phyloP scores from a whole-genome alignment of 2,113 vertebrate species.

The Prinia subflava region DNA sequence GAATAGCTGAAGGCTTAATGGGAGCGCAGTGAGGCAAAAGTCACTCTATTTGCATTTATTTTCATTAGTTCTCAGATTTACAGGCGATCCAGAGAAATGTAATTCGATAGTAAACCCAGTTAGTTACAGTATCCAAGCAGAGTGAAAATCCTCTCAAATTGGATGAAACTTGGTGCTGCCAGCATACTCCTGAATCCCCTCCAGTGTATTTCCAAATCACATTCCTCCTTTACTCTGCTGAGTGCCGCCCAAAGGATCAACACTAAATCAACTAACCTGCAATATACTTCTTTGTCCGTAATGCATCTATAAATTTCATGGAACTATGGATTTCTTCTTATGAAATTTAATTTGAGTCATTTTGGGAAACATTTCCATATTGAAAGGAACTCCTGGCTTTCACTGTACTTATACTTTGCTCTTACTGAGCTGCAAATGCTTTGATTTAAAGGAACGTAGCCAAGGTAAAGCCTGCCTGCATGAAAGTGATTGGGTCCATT shows the following conservation, averaged over 20 bases:
- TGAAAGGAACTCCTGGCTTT: conserved; percentile 31
- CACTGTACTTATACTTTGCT: not conserved
- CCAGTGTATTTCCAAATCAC: conserved; percentile 28
- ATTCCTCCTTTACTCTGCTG: conserved; percentile 15
- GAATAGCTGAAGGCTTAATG: conserved; percentile 12
- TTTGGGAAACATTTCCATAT: conserved; percentile 1
- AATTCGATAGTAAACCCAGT: conserved; percentile 8
- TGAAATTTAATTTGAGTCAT: conserved; percentile 36
- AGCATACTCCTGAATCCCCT: conserved; percentile 16
- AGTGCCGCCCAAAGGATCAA: conserved; percentile 19
- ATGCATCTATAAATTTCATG: not conserved
- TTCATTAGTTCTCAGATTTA: conserved; percentile 28
- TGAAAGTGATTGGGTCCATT: not conserved
- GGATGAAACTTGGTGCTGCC: conserved; percentile 29
- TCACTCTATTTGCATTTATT: conserved; percentile 5
- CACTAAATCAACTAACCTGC: conserved; percentile 36
- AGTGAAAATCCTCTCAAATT: conserved; percentile 46
- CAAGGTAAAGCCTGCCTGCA: conserved; percentile 1
- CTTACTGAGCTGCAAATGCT: not conserved
- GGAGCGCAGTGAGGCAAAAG: not conserved
- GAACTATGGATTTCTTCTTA: conserved; percentile 24
- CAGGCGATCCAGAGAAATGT: not conserved
- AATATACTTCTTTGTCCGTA: not conserved
- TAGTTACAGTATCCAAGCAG: conserved; percentile 15
- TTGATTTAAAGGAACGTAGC: conserved; percentile 26